Conservation (phyloP, 2,888 invertebrate genomes). For the Galerucella nymphaeae region DNA sequence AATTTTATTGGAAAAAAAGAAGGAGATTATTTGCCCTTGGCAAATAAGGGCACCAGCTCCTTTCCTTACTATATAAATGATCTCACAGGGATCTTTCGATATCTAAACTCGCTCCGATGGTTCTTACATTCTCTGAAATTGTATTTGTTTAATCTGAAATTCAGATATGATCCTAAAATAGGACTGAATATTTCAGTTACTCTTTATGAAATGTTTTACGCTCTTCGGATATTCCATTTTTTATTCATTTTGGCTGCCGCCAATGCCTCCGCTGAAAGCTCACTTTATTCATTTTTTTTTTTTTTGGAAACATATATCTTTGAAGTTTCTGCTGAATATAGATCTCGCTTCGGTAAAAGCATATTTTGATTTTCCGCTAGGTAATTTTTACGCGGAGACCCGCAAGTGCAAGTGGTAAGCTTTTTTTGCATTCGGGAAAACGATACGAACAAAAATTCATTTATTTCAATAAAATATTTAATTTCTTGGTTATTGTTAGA, state of each 20-base stretch:
- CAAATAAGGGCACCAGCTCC: constrained; percentile 60
- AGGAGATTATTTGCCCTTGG: constrained; percentile 51
- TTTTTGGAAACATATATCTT: constrained; percentile 27
- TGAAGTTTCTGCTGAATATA: constrained; percentile 24
- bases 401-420: too few species aligned
- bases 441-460: too few species aligned
- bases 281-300: constrained; percentile 34
- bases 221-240: constrained; percentile 43
- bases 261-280: constrained; percentile 29
- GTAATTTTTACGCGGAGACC: constrained; percentile 14
- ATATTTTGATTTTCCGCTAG: constrained; percentile 30
- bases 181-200: constrained; percentile 52
- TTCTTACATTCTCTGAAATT: constrained; percentile 61
- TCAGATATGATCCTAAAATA: constrained; percentile 58
- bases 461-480: too few species aligned
- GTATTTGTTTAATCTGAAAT: constrained; percentile 65
- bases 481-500: too few species aligned
- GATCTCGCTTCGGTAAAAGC: constrained; percentile 25
- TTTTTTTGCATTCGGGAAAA: too few species aligned
- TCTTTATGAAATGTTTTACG: constrained; percentile 45
- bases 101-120: constrained; percentile 57
- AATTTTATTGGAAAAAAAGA: constrained; percentile 47
- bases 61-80: constrained; percentile 52
- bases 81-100: constrained; percentile 57
- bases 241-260: constrained; percentile 42